Evolutionary conservation across 2,888 invertebrate genomes (phyloP), one percentile per base, ranked within the genome.

Genomic region (Hypomecis atomaria): DNA sequence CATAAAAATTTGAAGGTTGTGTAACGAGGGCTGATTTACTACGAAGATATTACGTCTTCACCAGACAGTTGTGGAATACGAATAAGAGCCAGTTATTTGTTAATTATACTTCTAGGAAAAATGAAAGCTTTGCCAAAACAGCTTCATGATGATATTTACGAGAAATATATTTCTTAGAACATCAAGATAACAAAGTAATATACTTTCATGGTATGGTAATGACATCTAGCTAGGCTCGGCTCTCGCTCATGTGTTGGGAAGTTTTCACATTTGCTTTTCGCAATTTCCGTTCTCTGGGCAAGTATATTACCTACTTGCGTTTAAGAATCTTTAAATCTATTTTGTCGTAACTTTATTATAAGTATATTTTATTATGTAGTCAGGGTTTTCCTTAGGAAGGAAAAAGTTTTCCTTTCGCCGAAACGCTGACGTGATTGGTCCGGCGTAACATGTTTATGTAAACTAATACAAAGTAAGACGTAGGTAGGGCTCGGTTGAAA

Each of bases 241-340:
- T 72, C 74, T 58, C 70, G 72, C 71, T 74, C 72, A 70, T 77
- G 76, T 79, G 79, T 79, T 78, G 75, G 75, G 76, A 85, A 86
- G 81, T 86, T 86, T 85, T 83, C 84, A 82, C 83, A 85, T 85
- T 86, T 83, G 79, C 83, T 78, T 71, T 69, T 78, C 78, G 82
- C 84, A 84, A 85, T 84, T 83, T 86, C 83, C 82, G 81, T 75
- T 79, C 69, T 69, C 64, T 68, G 70, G 60, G 70, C 65, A 66
- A 73, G 71, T 71, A 73, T 70, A 70, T 73, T 66, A 67, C 64
- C 68, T 65, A 65, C 71, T 66, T 66, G 63, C 64, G 54, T 66
- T 65, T 65, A 67, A 57, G 65, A 70, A 68, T 71, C 65, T 68
- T 65, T 67, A 67, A 64, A 71, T 70, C 62, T 65, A 63, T 71